phyloP scores from a whole-genome alignment of 2,888 invertebrate genomes.

The Epiblema foenella region DNA sequence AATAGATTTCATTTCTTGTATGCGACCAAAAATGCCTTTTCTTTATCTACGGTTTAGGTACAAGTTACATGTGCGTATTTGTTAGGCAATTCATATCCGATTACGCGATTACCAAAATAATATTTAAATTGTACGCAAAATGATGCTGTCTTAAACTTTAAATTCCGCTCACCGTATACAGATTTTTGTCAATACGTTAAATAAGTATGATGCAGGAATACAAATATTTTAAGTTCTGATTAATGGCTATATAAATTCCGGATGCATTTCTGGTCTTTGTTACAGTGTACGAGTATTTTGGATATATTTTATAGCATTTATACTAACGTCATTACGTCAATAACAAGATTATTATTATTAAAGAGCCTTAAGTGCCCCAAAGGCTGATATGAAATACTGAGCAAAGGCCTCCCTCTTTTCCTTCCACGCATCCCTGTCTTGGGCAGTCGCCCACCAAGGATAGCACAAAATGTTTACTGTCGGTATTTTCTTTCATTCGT shows the following conservation, averaged over 20 bases:
- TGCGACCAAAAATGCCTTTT: not conserved
- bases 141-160: conserved; percentile 60
- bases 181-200: conserved; percentile 62
- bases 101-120: conserved; percentile 68
- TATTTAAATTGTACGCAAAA: conserved; percentile 60
- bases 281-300: not conserved
- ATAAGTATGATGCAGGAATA: conserved; percentile 64
- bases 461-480: too few relatives aligned
- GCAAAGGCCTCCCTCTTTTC: too few relatives aligned
- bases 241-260: conserved; percentile 40
- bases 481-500: not conserved
- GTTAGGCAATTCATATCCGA: conserved; percentile 56
- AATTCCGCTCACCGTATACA: conserved; percentile 61
- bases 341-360: too few relatives aligned
- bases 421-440: too few relatives aligned
- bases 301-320: conserved; percentile 6
- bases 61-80: too few relatives aligned
- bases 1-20: not conserved
- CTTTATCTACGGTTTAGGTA: too few relatives aligned
- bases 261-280: conserved; percentile 29
- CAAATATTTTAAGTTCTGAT: conserved; percentile 53
- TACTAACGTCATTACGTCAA: not conserved
- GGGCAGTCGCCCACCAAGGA: too few relatives aligned
- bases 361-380: too few relatives aligned
- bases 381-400: too few relatives aligned